phyloP scores from a whole-genome alignment of 1,140 invertebrate species.

The Drosophila pandora region DNA sequence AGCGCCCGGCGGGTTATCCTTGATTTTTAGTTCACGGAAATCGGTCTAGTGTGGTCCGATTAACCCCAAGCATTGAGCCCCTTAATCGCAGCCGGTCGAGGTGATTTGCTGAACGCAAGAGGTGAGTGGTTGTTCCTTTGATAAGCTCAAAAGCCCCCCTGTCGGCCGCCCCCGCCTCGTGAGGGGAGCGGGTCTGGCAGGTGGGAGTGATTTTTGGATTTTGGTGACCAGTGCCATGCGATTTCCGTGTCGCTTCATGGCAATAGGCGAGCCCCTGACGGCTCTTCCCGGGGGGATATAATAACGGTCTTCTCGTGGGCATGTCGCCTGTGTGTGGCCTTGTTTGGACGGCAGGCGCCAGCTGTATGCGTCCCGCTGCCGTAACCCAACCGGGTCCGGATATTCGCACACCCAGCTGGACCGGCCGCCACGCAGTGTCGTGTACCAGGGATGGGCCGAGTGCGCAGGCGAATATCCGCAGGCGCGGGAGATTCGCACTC shows the following conservation, averaged over 20 bases:
- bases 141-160: constrained; percentile 30
- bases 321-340: constrained; percentile 32
- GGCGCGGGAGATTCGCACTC: constrained; percentile 40
- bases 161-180: background rate
- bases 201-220: constrained; percentile 27
- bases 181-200: constrained; percentile 8
- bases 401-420: constrained; percentile 48
- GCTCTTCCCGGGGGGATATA: constrained; percentile 4
- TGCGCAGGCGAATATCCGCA: constrained; percentile 61
- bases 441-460: constrained; percentile 50
- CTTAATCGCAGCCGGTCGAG: constrained; percentile 76
- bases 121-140: constrained; percentile 13
- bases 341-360: constrained; percentile 19
- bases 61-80: constrained; percentile 77
- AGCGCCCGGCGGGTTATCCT: constrained; percentile 20
- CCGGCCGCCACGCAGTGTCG: constrained; percentile 32
- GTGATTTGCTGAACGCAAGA: constrained; percentile 70
- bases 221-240: constrained; percentile 61
- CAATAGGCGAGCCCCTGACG: constrained; percentile 25
- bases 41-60: constrained; percentile 62
- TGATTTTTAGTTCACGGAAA: constrained; percentile 61
- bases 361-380: constrained; percentile 21
- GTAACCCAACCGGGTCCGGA: constrained; percentile 32
- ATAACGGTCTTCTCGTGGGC: constrained; percentile 57
- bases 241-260: constrained; percentile 69